Percentiles rank a stretch among this genome's conserved stretches.
Evolutionary conservation across 2,113 vertebrate species (phyloP).

Genomic region (Lophius piscatorius): DNA sequence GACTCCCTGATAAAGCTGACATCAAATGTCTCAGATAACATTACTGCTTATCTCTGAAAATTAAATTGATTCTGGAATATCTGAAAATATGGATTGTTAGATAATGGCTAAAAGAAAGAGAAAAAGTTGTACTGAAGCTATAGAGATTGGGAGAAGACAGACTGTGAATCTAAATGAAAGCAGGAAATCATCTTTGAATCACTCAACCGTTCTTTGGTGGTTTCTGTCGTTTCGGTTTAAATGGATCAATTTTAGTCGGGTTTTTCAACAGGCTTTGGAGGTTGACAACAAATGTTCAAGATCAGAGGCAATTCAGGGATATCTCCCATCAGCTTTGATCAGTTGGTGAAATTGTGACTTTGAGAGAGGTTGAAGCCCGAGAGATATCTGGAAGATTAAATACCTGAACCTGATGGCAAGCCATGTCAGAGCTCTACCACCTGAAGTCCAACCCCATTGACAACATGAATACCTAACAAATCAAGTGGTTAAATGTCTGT

Average conservation of each 20-base stretch:
- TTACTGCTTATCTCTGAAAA: constrained; percentile 62
- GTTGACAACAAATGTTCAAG: too few relatives aligned
- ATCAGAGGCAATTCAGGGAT: too few relatives aligned
- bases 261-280: neutral
- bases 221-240: neutral
- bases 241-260: neutral
- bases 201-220: neutral
- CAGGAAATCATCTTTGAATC: neutral
- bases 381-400: too few relatives aligned
- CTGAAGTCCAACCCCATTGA: too few relatives aligned
- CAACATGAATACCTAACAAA: too few relatives aligned
- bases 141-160: constrained; percentile 4
- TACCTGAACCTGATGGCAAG: too few relatives aligned
- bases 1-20: constrained; percentile 58
- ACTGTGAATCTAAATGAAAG: constrained; percentile 30
- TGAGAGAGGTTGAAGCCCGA: too few relatives aligned
- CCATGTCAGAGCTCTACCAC: too few relatives aligned
- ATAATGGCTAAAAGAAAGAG: constrained; percentile 23
- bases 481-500: too few relatives aligned
- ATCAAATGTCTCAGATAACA: constrained; percentile 69
- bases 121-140: constrained; percentile 13
- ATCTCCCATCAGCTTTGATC: too few relatives aligned
- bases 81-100: constrained; percentile 12
- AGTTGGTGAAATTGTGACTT: too few relatives aligned
- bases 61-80: constrained; percentile 57